Conservation (phyloP, 53 echinoderm and acorn worm species). For the Echinarachnius parma region DNA sequence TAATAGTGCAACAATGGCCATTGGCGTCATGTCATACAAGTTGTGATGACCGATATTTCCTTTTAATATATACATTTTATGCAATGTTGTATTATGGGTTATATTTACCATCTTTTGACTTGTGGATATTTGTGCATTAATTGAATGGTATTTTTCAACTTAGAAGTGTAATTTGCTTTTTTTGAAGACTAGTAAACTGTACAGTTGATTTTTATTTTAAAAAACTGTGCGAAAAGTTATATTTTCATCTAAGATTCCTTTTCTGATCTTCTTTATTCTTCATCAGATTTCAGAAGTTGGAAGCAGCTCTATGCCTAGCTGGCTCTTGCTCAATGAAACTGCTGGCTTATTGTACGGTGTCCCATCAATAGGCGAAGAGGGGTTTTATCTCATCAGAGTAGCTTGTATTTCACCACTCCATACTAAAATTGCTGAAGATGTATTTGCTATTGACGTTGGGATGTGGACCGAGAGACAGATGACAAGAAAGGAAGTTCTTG, state of each 20-base stretch:
- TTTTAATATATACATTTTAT: too few relatives aligned
- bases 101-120: too few relatives aligned
- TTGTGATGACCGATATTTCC: too few relatives aligned
- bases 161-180: too few relatives aligned
- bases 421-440: conserved; percentile 28
- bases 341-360: conserved; percentile 52
- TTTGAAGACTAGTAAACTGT: too few relatives aligned
- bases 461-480: conserved; percentile 11
- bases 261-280: background rate
- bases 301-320: conserved; percentile 37
- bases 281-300: conserved; percentile 68
- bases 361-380: conserved; percentile 57
- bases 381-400: conserved; percentile 53
- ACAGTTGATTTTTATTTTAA: too few relatives aligned
- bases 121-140: too few relatives aligned
- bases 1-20: too few relatives aligned
- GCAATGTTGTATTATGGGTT: too few relatives aligned
- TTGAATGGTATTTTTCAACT: too few relatives aligned
- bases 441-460: conserved; percentile 66
- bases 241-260: background rate
- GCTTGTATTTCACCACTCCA: background rate
- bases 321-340: conserved; percentile 48
- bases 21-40: too few relatives aligned
- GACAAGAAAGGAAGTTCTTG: conserved; percentile 14
- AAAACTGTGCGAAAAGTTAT: too few relatives aligned